These are phyloP conservation scores for Notiomystis cincta DNA, from an alignment of 2,113 vertebrate genomes.

Conservation along the genomic window DNA sequence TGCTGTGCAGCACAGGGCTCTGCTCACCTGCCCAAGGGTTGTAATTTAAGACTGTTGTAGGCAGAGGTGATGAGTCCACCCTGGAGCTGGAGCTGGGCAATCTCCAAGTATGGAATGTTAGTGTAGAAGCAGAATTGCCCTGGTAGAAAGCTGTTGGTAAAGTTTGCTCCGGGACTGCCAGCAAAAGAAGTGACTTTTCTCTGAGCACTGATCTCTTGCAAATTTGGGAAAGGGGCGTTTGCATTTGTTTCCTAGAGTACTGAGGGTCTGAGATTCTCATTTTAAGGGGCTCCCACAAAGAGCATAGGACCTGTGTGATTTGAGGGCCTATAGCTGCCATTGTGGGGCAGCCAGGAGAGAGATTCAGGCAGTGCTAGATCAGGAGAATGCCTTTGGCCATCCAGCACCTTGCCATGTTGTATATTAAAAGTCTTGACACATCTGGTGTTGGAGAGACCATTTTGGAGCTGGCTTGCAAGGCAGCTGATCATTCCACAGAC, in stretches of 20 bases:
- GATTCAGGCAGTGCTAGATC: neutral
- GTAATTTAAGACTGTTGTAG: neutral
- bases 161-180: neutral
- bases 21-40: neutral
- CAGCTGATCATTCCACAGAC: neutral
- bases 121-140: neutral
- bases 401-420: neutral
- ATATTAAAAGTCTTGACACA: neutral
- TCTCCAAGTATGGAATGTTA: neutral
- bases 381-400: neutral
- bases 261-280: neutral
- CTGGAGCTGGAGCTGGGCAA: neutral
- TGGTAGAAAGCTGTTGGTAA: neutral
- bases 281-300: neutral
- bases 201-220: neutral
- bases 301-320: neutral
- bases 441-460: neutral
- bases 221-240: neutral
- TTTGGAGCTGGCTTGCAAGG: neutral
- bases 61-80: neutral
- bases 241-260: neutral
- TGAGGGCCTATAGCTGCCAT: accelerated
- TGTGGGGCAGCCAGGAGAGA: neutral
- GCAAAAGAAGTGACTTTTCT: accelerated
- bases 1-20: neutral